Conservation (phyloP, 2,113 vertebrate genomes). For the Gambusia affinis region DNA sequence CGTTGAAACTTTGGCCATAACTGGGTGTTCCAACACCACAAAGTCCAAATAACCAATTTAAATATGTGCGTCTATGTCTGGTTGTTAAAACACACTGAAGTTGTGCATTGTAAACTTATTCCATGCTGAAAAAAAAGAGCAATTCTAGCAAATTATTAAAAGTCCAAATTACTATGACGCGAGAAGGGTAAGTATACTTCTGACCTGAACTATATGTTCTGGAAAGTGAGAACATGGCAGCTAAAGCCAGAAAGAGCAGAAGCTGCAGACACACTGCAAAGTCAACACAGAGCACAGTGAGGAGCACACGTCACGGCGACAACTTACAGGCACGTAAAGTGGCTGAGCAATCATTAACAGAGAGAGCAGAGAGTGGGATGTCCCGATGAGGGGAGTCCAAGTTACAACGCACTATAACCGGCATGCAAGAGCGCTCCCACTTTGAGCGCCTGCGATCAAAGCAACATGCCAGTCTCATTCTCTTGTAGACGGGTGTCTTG, state of each 20-base stretch:
- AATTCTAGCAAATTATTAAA: neutral
- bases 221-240: slow-evolving; percentile 38
- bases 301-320: slow-evolving; percentile 72
- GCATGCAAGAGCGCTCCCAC: slow-evolving; percentile 95
- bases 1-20: too few species aligned
- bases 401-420: slow-evolving; percentile 94
- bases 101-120: neutral
- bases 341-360: slow-evolving; percentile 97
- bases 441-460: slow-evolving; percentile 95
- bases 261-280: slow-evolving; percentile 42
- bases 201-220: slow-evolving; percentile 20
- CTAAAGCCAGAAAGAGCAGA: slow-evolving; percentile 43
- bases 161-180: neutral
- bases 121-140: neutral
- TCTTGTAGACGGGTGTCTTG: slow-evolving; percentile 94
- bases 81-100: neutral
- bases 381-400: slow-evolving; percentile 90
- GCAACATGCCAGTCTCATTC: slow-evolving; percentile 98
- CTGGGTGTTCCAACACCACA: too few species aligned
- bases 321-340: slow-evolving; percentile 98
- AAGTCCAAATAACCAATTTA: neutral
- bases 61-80: neutral
- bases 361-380: slow-evolving; percentile 96
- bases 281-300: slow-evolving; percentile 53
- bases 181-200: neutral